phyloP scores from a whole-genome alignment of 1,140 invertebrate genomes.

The Brachionus asplanchnoidis region DNA sequence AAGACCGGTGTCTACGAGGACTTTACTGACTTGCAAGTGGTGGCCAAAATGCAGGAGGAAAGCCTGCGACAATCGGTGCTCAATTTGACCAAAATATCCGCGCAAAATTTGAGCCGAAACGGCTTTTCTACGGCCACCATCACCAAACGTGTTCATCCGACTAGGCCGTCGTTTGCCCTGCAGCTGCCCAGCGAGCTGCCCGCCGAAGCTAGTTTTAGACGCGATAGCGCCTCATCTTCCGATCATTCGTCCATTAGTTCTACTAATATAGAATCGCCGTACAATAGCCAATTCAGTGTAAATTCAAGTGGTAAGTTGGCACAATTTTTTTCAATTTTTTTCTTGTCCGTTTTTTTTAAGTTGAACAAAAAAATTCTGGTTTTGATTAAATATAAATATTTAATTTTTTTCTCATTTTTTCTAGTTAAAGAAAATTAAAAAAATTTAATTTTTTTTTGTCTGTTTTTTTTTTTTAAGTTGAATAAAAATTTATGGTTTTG shows the following conservation, averaged over 20 bases:
- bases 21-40: conserved; percentile 16
- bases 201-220: neutral
- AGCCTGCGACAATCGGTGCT: conserved; percentile 9
- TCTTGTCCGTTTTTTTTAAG: no score
- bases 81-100: conserved; percentile 18
- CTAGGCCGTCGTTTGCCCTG: conserved; percentile 18
- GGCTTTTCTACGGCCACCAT: conserved; percentile 9
- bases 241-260: conserved; percentile 41
- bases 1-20: neutral
- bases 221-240: conserved; percentile 18
- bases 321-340: no score
- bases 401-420: no score
- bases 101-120: neutral
- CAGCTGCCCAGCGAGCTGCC: neutral
- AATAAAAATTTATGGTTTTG: no score
- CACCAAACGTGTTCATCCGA: neutral
- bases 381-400: no score
- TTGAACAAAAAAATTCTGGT: no score
- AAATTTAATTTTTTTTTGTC: no score
- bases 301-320: neutral
- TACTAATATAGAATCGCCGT: conserved; percentile 25
- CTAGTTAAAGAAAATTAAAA: no score
- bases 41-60: conserved; percentile 41
- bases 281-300: conserved; percentile 17
- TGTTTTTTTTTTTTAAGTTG: no score